Base-by-base conservation (phyloP, 1,140 invertebrate species). In the Asbolus verrucosus region DNA sequence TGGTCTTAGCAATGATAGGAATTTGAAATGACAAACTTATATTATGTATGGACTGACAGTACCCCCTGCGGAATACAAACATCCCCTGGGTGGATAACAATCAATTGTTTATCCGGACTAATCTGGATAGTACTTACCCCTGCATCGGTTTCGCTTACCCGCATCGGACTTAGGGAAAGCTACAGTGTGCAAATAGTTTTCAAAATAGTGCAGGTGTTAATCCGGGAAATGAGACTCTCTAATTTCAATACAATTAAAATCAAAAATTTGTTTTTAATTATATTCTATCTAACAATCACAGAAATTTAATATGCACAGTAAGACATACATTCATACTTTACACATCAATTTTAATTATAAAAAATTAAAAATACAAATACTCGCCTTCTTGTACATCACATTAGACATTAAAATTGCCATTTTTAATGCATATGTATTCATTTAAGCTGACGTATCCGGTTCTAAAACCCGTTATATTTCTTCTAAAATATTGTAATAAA, bases 11-110 rank as follows among this genome's bases (percentile, higher is more conserved):
- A 70, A 73, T 54, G 67, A 69, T 73, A 50, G 72, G 68, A 73
- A 73, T 73, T 70, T 46, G 33, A 27, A 70, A 71, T 65, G 69
- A 70, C 68, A 73, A 73, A 46, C 72, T 39, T 50, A 41, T 61
- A 71, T 70, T 73, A 73, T 73, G 72, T 70, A 73, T 73, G 65
- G 72, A 43, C 24, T 69, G 30, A 46, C 41, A 46, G 46, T 43
- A 15, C 61, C 67, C 38, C 59, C 41, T 39, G 59, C 46, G 38
- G 15, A 14, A 33, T 9, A 36, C 38, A 21, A 43, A 65, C 50
- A 54, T 41, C 72, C 46, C 38, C 60, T 27, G 65, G 36, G 41
- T 13, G 18, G 66, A 61, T 15, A 18, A 27, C 65, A 62, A 46
- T 67, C 41, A 67, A 67, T 50, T 67, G 65, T 67, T 54, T 46